phyloP scores from a whole-genome alignment of 2,797 vertebrate genomes.

The Falco biarmicus region DNA sequence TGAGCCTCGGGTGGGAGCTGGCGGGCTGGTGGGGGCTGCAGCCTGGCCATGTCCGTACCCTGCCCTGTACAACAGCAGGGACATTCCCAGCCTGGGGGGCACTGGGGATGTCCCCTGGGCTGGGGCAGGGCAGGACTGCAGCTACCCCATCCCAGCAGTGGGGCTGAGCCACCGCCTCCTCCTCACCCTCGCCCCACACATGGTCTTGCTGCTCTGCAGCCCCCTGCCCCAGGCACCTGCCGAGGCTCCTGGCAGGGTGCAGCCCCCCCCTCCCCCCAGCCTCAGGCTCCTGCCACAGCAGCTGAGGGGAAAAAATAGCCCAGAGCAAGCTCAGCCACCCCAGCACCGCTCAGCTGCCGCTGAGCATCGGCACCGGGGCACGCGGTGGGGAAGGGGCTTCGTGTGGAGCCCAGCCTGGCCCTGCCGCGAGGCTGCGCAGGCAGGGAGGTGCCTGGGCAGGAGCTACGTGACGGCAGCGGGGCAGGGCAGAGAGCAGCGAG shows the following conservation, averaged over 20 bases:
- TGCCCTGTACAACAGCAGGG: not conserved
- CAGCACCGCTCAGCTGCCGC: not conserved
- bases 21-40: not conserved
- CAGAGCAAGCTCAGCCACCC: fast-evolving
- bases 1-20: not conserved
- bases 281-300: not conserved
- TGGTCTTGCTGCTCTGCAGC: not conserved
- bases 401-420: not conserved
- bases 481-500: not conserved
- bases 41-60: fast-evolving
- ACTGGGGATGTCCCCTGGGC: not conserved
- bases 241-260: fast-evolving
- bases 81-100: not conserved
- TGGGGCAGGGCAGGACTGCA: not conserved
- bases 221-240: not conserved
- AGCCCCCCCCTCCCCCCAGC: not conserved
- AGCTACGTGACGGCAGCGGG: not conserved
- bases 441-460: not conserved
- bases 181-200: fast-evolving
- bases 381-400: not conserved
- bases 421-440: fast-evolving
- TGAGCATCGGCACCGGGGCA: fast-evolving
- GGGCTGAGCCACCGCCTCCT: not conserved
- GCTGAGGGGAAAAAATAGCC: conserved; percentile 12
- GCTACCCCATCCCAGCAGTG: not conserved